phyloP scores from a whole-genome alignment of 2,888 invertebrate species.

The Rhingia campestris region DNA sequence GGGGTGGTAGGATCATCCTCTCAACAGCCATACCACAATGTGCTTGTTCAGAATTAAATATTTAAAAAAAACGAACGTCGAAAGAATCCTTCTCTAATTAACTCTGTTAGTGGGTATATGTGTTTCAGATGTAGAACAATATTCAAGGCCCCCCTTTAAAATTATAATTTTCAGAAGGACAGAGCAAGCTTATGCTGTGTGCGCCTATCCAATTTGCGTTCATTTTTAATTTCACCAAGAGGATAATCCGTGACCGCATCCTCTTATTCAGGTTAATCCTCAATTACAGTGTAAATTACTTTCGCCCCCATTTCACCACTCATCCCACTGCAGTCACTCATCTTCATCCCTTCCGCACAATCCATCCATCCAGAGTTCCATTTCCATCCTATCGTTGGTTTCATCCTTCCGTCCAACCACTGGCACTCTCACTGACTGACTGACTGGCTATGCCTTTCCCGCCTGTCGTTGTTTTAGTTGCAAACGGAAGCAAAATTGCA shows the following conservation, averaged over 20 bases:
- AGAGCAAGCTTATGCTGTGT: constrained; percentile 4
- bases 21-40: constrained; percentile 43
- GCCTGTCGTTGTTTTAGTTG: constrained; percentile 57
- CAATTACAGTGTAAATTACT: constrained; percentile 82
- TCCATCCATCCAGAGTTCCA: constrained; percentile 29
- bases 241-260: constrained; percentile 71
- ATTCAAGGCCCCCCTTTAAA: constrained; percentile 54
- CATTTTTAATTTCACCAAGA: constrained; percentile 47
- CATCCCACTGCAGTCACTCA: constrained; percentile 41
- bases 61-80: constrained; percentile 29
- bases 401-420: constrained; percentile 27
- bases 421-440: neutral
- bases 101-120: constrained; percentile 43
- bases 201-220: constrained; percentile 56
- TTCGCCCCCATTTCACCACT: constrained; percentile 75
- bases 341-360: constrained; percentile 6
- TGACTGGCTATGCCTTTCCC: neutral
- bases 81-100: constrained; percentile 57
- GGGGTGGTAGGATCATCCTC: constrained; percentile 12
- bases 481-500: constrained; percentile 56
- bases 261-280: constrained; percentile 81
- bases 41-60: constrained; percentile 62
- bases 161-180: constrained; percentile 33
- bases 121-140: constrained; percentile 17
- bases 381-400: constrained; percentile 27